Conservation (phyloP, 2,113 vertebrate genomes). For the Calyptommatus sinebrachiatus region DNA sequence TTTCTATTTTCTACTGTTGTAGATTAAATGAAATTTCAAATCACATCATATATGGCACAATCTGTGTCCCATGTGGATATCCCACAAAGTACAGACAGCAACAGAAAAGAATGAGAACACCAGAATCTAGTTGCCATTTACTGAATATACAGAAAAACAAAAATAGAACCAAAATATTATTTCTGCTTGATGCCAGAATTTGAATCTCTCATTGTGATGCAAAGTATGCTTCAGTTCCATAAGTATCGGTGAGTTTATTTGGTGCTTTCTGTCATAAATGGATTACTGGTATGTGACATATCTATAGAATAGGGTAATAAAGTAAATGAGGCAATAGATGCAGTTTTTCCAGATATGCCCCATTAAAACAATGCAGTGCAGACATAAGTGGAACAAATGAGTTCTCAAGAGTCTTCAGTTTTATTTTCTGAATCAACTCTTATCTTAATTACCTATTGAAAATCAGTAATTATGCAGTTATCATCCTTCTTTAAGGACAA, state of each 20-base stretch:
- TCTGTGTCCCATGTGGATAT: background rate
- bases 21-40: conserved; percentile 23
- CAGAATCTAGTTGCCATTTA: conserved; percentile 12
- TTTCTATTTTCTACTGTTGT: conserved; percentile 19
- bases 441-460: too few relatives aligned
- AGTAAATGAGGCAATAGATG: background rate
- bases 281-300: background rate
- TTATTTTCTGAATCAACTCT: too few relatives aligned
- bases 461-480: too few relatives aligned
- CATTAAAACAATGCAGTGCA: background rate
- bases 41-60: background rate
- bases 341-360: too few relatives aligned
- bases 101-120: background rate
- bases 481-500: too few relatives aligned
- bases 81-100: background rate
- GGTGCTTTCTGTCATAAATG: background rate
- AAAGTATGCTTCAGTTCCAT: background rate
- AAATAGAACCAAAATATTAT: conserved; percentile 8
- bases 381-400: background rate
- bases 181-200: background rate
- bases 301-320: background rate
- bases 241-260: background rate
- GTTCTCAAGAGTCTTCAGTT: too few relatives aligned
- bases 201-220: background rate
- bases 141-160: background rate